Base-by-base conservation (phyloP, 2,113 vertebrate genomes). In the Cyphomyrus plagiostoma region DNA sequence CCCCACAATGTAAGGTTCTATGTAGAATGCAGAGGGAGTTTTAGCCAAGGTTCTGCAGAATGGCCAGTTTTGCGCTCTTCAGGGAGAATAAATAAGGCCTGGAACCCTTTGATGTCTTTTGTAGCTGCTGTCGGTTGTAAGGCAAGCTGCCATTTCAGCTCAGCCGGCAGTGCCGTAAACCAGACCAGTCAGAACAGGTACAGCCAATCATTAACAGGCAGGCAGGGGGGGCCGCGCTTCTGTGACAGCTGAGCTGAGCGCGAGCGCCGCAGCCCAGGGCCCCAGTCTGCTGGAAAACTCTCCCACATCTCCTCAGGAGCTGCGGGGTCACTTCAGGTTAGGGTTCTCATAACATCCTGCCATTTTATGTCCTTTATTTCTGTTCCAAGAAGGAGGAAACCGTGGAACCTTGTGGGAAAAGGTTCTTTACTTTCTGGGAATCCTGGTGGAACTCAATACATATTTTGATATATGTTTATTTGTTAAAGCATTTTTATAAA, bases 131-230 rank as follows among this genome's bases (percentile, higher is more conserved):
- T 53, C 48, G 45, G 85, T 53, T 35, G 52, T 58, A 42, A 88
- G 86, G 82, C 66, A 3, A 8, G 15, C 19, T 56, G 45, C 53
- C 83, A 86, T 84, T 30, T 86, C 4, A 0, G 86, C 15, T 87
- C 58, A 58, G 86, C 23, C 70, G 9, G 30, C 52, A 46, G 80
- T 85, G 90, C 88, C 80, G 86, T 90, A 90, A 90, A 90, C 80
- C 58, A 90, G 88, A 74, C 90, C 88, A 86, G 90, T 89, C 87
- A 85, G 74, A 84, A 86, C 87, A 90, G 90, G 90, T 74, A 45
- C 84, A 30, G 82, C 74, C 45, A 90, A 90, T 90, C 56, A 90
- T 90, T 90, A 90, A 90, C 90, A 88, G 23, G 48, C 23, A 53
- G 74, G 42, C 49, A 0, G n/a, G 1, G 86, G 26, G 46, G 58